Evolutionary conservation across 2,113 vertebrate genomes (phyloP).

Genomic region (Parus major): DNA sequence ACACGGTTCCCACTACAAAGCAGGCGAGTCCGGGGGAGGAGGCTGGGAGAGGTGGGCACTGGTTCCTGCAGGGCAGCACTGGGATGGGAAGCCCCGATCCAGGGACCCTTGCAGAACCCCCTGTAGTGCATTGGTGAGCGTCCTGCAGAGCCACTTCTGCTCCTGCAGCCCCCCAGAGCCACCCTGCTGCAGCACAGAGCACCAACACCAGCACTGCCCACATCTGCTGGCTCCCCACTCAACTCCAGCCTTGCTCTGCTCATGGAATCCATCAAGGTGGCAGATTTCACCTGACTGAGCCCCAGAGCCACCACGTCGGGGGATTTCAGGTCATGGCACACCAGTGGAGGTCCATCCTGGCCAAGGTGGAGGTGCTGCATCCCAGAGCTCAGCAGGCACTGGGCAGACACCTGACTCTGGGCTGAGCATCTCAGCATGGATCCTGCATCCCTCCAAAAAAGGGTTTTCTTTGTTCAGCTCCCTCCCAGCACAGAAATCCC

Average conservation of each 20-base stretch:
- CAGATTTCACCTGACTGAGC: background rate
- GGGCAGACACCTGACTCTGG: fast-evolving
- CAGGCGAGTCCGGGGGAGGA: fast-evolving
- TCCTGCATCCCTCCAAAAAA: background rate
- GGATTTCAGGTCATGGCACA: background rate
- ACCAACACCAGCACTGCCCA: fast-evolving
- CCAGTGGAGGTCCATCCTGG: background rate
- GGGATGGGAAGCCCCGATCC: fast-evolving
- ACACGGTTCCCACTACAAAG: background rate
- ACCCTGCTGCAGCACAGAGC: fast-evolving
- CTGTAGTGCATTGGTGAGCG: fast-evolving
- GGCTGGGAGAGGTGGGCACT: background rate
- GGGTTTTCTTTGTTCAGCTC: constrained; percentile 6
- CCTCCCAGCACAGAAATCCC: background rate
- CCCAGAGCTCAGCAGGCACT: background rate
- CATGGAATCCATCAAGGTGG: fast-evolving
- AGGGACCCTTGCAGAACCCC: background rate
- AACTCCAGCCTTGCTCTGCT: background rate
- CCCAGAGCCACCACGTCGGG: fast-evolving
- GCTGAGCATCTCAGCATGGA: background rate
- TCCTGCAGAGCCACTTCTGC: background rate
- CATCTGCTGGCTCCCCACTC: background rate
- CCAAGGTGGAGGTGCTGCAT: background rate
- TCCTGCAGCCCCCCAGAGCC: background rate
- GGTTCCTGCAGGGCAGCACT: fast-evolving